Percentiles rank a stretch among this genome's conserved stretches.
Evolutionary conservation across 2,888 invertebrate species (phyloP).

Genomic region (Automeris io): DNA sequence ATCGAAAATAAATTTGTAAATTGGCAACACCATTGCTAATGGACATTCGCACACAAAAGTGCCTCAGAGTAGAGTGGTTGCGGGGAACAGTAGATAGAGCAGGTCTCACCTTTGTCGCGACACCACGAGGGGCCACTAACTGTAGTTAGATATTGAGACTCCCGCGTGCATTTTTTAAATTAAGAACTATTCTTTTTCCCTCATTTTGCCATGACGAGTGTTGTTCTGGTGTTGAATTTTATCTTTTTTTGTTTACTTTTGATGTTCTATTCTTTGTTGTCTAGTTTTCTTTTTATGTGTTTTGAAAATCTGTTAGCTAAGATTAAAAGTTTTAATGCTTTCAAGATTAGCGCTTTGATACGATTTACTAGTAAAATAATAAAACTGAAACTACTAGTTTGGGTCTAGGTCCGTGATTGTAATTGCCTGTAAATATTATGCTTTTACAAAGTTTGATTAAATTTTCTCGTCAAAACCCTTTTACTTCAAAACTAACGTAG

Average conservation of each 20-base stretch:
- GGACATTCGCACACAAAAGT: constrained; percentile 44
- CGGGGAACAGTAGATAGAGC: constrained; percentile 48
- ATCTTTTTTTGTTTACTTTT: not conserved
- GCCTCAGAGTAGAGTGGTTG: constrained; percentile 31
- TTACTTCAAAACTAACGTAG: too few species aligned
- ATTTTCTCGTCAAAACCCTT: too few species aligned
- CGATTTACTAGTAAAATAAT: too few species aligned
- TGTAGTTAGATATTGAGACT: constrained; percentile 24
- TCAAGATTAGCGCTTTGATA: too few species aligned
- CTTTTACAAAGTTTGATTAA: too few species aligned
- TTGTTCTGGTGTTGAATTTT: constrained; percentile 12
- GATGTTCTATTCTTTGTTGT: not conserved
- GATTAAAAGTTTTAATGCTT: too few species aligned
- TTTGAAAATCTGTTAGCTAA: too few species aligned
- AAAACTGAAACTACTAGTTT: too few species aligned
- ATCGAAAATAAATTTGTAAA: constrained; percentile 9
- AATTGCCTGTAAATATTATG: too few species aligned
- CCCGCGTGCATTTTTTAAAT: constrained; percentile 25
- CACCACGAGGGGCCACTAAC: constrained; percentile 27
- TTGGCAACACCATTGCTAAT: constrained; percentile 28
- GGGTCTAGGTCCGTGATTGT: too few species aligned
- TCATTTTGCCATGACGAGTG: constrained; percentile 19
- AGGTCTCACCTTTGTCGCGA: constrained; percentile 48
- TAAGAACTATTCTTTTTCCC: constrained; percentile 21
- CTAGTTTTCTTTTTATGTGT: not conserved